Evolutionary conservation across 2,888 invertebrate species (phyloP), one percentile per base, ranked within the genome.

Genomic region (Camptogramma bilineatum): DNA sequence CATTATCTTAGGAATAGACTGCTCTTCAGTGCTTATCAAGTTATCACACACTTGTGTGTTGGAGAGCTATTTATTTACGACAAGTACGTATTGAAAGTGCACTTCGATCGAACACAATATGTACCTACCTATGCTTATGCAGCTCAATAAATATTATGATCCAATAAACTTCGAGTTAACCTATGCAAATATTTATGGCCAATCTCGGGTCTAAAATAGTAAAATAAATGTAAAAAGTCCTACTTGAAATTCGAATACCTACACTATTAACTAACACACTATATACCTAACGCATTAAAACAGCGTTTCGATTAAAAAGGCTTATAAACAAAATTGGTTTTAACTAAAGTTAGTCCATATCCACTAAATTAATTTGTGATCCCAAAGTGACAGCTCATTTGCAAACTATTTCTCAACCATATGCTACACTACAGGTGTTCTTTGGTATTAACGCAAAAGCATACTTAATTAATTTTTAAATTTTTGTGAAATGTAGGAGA

Each of bases 41-140:
- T n/a, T n/a, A n/a, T n/a, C n/a, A n/a, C n/a, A 42, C 31, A 31
- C 63, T 69, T 63, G 67, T 65, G 59, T 48, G 42, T 63, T 34
- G 13, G 28, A 68, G 52, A 62, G 39, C 46, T 64, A 65, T 64
- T 68, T 64, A 65, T 64, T 68, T 59, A 64, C 66, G 47, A 10
- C 10, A 51, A 18, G 17, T 46, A 1, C 17, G 18, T 34, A 52
- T 58, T 67, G 56, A 52, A 47, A 60, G 54, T 47, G 24, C 31
- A 55, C 19, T 57, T 56, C 31, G 21, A 62, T 56, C 31, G 21
- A 62, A 47, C 47, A 56, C 19, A 34, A 46, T 19, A 44, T 31
- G 52, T 52, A 58, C 4, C 4, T 31, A 58, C n/a, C n/a, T n/a
- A 31, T 58, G 9, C 16, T 51, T 42, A 18, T 52, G 19, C 13